Conservation (phyloP, 2,797 vertebrate species). For the Florisuga fusca region DNA sequence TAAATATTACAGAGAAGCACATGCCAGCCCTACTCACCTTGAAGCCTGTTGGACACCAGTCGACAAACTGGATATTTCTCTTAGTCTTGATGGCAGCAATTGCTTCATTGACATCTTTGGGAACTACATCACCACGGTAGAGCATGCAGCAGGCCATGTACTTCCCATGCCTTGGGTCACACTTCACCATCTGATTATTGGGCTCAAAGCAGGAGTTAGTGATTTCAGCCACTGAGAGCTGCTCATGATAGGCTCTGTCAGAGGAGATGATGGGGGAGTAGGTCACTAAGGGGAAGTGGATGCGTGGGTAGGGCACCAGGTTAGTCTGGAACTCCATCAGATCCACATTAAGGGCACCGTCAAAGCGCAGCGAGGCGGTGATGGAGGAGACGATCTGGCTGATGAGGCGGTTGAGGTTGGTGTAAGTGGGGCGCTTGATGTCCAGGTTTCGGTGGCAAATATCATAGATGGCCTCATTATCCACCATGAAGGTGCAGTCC, state of each 20-base stretch:
- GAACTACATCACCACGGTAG: conserved; percentile 89
- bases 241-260: conserved; percentile 76
- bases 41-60: conserved; percentile 85
- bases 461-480: conserved; percentile 83
- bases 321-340: conserved; percentile 82
- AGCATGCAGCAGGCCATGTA: conserved; percentile 94
- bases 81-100: conserved; percentile 91
- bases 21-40: conserved; percentile 63
- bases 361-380: conserved; percentile 78
- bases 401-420: conserved; percentile 81
- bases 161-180: conserved; percentile 74
- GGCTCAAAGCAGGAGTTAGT: conserved; percentile 82
- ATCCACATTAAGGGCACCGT: conserved; percentile 80
- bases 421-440: conserved; percentile 80
- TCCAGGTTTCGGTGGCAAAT: conserved; percentile 78
- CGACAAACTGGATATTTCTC: conserved; percentile 86
- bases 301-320: conserved; percentile 80
- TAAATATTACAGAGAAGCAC: neutral
- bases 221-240: conserved; percentile 79
- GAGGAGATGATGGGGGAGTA: conserved; percentile 78
- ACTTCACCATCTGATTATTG: conserved; percentile 83
- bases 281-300: conserved; percentile 80
- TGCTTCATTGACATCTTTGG: conserved; percentile 91
- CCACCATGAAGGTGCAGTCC: conserved; percentile 83
- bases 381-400: conserved; percentile 82